These are phyloP conservation scores for Rhagoletis zephyria DNA, from an alignment of 1,140 invertebrate genomes.

Conservation along the genomic window DNA sequence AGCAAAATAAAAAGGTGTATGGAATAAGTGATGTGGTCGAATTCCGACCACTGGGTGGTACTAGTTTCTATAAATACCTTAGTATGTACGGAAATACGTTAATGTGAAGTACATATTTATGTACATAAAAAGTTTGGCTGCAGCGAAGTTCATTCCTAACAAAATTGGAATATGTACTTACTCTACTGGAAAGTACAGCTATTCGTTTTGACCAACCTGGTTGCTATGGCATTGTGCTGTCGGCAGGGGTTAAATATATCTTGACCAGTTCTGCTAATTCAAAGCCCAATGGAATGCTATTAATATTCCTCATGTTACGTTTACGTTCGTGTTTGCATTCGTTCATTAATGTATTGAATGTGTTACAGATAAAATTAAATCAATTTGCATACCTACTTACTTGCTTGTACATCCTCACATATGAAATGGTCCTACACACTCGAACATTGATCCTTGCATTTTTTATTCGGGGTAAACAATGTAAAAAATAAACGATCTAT, in stretches of 20 bases:
- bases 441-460: no score
- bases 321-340: not conserved
- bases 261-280: not conserved
- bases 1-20: no score
- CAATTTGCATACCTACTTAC: no score
- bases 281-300: not conserved
- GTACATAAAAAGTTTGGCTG: not conserved
- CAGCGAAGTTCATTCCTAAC: not conserved
- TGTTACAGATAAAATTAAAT: no score
- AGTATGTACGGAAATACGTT: no score
- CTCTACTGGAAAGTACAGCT: constrained; percentile 3
- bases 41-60: no score
- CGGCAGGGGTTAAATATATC: not conserved
- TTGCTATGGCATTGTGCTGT: constrained; percentile 31
- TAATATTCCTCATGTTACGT: not conserved
- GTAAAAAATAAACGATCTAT: no score
- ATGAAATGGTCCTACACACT: no score
- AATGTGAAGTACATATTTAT: not conserved
- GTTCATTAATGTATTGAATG: not conserved
- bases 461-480: no score
- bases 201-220: constrained; percentile 44
- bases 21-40: no score
- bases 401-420: no score
- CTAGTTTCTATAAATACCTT: no score
- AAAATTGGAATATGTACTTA: not conserved